Evolutionary conservation across 92 coral and sea anemone genomes (phyloP), one percentile per base, ranked within the genome.

Genomic region (Epizoanthus stellaris): DNA sequence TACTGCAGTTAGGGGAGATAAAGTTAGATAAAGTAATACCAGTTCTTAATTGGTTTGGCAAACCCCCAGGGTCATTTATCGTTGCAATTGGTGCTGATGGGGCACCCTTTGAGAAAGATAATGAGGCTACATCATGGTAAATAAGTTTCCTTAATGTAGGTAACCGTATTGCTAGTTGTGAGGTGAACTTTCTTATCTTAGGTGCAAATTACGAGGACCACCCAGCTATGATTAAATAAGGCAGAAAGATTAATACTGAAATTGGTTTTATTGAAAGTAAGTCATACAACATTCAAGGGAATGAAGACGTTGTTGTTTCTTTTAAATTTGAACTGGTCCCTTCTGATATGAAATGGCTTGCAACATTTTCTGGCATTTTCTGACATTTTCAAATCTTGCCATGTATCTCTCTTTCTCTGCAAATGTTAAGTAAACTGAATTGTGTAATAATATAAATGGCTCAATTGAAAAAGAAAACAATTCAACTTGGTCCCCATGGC

Each of bases 321-420:
- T 91, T 91, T 84, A 72, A 42, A 52, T 92, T 92, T 92, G 95
- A 89, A 75, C 83, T 92, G 47, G 73, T 89, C 85, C 95, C 95
- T 25, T 86, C 93, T 43, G 93, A 92, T 75, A 92, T 92, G 95
- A 92, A 89, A 83, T 92, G 90, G 92, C 84, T 89, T 20, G 93
- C 95, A 45, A 82, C 81, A 49, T 89, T 89, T 92, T 77, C 87
- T 69, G 93, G 84, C 89, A n/a, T n/a, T n/a, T n/a, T n/a, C n/a
- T n/a, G n/a, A n/a, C n/a, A n/a, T n/a, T 90, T 67, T 21, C 61
- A 23, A 85, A 75, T 85, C 7, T 77, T 42, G 88, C 88, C 25
- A 56, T 56, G 47, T 85, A 62, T 19, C 67, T 56, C 67, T 75
- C 88, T 25, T 77, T 0, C 25, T 23, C 0, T 23, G 25, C 25